Evolutionary conservation across 2,888 invertebrate genomes (phyloP), one percentile per base, ranked within the genome.

Genomic region (Conops quadrifasciatus): DNA sequence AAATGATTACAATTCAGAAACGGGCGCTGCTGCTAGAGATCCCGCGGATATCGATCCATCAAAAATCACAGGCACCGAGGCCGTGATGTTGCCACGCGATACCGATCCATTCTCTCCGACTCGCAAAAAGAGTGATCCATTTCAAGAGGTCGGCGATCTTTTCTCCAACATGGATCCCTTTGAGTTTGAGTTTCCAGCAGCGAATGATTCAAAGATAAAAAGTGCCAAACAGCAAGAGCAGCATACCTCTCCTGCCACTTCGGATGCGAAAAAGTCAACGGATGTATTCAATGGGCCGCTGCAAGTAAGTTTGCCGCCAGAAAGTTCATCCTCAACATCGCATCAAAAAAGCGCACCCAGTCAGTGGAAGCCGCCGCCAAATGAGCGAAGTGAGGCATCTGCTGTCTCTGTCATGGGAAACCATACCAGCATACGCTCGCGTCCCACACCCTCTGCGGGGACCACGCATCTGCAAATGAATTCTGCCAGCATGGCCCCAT

Each of bases 281-380:
- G 87, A 83, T 72, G 87, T 88, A 70, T 89, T 89, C 79, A 89
- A 91, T 82, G 91, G 91, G 2, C 91, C 91, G 51, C 87, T 92
- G 73, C 91, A 92, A 77, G 92, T 92, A 60, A 88, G 89, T 71
- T 84, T 92, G 79, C 91, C 91, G 56, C 91, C 91, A 13, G 92
- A 92, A 77, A 86, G 87, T 58, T 87, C 67, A n/a, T 49, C 19
- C 11, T 13, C n/a, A 49, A 49, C 49, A 4, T n/a, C 49, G 2
- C 15, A 49, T 19, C n/a, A 72, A 74, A n/a, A 72, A 43, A 43
- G 76, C 71, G 74, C 78, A 36, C 56, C 43, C 58, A 15, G 49
- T 49, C 76, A 77, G 76, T 83, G 77, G 77, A 79, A 77, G 28
- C 72, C 75, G 45, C 43, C 79, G 72, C 74, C 77, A 71, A 66